Evolutionary conservation across 2,888 invertebrate species (phyloP).

Genomic region (Lapara coniferarum): DNA sequence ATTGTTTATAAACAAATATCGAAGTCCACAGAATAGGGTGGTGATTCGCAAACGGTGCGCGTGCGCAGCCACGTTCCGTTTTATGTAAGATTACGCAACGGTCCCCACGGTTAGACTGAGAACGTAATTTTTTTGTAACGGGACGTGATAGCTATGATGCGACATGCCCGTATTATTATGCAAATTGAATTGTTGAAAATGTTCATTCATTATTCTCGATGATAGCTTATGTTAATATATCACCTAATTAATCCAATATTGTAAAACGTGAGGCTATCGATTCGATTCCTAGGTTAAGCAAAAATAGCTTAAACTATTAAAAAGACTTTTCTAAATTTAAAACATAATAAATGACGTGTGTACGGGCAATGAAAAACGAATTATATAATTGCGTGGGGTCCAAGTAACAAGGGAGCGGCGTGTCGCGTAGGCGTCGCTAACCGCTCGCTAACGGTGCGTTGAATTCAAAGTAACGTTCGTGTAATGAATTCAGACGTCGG

Average conservation of each 20-base stretch:
- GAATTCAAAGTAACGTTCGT: conserved; percentile 8
- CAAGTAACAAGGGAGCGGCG: conserved; percentile 9
- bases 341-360: too few species aligned
- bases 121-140: conserved; percentile 21
- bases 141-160: neutral
- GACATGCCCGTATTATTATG: neutral
- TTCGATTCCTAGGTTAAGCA: too few species aligned
- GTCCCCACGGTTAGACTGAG: conserved; percentile 16
- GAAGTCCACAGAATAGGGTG: neutral
- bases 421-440: conserved; percentile 16
- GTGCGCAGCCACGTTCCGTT: conserved; percentile 22
- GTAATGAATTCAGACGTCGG: conserved; percentile 13
- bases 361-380: too few species aligned
- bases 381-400: neutral
- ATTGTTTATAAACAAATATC: neutral
- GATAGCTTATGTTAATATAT: neutral
- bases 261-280: too few species aligned
- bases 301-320: too few species aligned
- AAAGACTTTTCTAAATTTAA: too few species aligned
- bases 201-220: neutral
- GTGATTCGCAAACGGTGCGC: conserved; percentile 7
- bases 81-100: conserved; percentile 22
- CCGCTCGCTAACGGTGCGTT: conserved; percentile 4
- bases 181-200: neutral
- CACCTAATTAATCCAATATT: too few species aligned